These are phyloP conservation scores for Gryllus longicercus DNA, from an alignment of 2,888 invertebrate genomes.

Conservation along the genomic window DNA sequence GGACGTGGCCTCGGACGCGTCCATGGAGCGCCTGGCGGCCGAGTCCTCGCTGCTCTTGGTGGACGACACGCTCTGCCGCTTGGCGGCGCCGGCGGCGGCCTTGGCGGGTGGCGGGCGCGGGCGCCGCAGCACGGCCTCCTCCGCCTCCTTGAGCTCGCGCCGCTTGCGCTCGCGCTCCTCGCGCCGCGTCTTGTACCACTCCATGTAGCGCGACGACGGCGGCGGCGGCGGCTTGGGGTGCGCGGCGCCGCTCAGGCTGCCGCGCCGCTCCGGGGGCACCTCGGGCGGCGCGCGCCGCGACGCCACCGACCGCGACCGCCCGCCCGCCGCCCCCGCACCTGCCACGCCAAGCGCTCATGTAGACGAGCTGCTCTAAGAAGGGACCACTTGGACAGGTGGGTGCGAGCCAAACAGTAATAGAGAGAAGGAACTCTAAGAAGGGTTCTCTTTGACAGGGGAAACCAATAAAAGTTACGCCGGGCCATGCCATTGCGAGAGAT, in stretches of 20 bases:
- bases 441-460: no score
- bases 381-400: no score
- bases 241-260: conserved; percentile 35
- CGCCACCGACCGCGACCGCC: conserved; percentile 3
- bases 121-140: not conserved
- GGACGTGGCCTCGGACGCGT: conserved; percentile 48
- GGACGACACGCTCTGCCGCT: not conserved
- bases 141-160: conserved; percentile 32
- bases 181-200: conserved; percentile 69
- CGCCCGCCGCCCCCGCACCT: not conserved
- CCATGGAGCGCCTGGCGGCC: conserved; percentile 17
- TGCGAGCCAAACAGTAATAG: no score
- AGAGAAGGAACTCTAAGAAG: no score
- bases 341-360: no score
- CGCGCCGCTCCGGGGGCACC: not conserved
- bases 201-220: conserved; percentile 65
- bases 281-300: not conserved
- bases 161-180: conserved; percentile 44
- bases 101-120: not conserved
- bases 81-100: not conserved
- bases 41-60: conserved; percentile 25
- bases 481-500: no score
- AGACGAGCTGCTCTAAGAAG: no score
- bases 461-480: no score
- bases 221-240: conserved; percentile 44